Conservation (phyloP, 37 sponge, comb jelly and placozoan genomes). For the Cliona cf. orientalis region DNA sequence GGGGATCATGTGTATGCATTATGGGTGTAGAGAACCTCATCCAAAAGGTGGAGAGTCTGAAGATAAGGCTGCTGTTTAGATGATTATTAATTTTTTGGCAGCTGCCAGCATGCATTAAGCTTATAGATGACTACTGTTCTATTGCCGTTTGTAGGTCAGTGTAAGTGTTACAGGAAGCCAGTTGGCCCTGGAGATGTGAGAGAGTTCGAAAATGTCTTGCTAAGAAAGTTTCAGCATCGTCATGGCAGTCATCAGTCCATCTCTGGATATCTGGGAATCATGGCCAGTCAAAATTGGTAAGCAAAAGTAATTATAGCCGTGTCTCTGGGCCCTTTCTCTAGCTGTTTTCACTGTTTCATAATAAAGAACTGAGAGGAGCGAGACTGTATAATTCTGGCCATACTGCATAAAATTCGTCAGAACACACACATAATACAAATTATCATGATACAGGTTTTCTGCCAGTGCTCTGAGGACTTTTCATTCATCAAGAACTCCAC, state of each 20-base stretch:
- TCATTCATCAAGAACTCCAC: constrained; percentile 10
- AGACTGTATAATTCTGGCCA: not conserved
- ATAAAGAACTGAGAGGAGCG: no score
- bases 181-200: constrained; percentile 40
- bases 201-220: constrained; percentile 56
- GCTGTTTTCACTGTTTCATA: no score
- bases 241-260: not conserved
- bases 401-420: not conserved
- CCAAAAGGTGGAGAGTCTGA: no score
- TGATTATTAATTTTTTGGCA: no score
- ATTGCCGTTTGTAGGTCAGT: constrained; percentile 49
- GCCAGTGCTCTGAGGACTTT: constrained; percentile 1
- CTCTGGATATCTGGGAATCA: constrained; percentile 7
- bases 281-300: constrained; percentile 50
- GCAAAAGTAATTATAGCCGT: no score
- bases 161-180: constrained; percentile 43
- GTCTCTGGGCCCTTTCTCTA: no score
- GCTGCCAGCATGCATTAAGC: no score
- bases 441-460: constrained; percentile 37
- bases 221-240: constrained; percentile 1
- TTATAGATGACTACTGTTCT: not conserved
- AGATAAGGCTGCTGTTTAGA: no score
- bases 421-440: not conserved
- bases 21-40: no score
- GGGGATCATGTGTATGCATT: no score